Conservation (phyloP, 2,113 vertebrate species). For the Onychostoma macrolepis region DNA sequence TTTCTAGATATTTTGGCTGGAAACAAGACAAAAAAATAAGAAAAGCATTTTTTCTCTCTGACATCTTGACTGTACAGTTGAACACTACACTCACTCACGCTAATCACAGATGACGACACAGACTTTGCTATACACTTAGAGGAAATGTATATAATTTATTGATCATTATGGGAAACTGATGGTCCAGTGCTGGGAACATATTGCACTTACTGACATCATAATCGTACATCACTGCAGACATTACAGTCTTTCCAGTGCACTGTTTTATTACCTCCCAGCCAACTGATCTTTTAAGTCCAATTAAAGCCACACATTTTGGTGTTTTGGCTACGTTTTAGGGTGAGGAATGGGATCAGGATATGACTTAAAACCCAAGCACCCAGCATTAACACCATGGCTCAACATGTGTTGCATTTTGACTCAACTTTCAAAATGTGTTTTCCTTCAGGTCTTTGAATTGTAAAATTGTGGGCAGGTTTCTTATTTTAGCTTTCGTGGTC, state of each 20-base stretch:
- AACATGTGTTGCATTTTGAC: neutral
- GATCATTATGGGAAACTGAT: conserved; percentile 25
- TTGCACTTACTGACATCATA: conserved; percentile 17
- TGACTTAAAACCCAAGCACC: neutral
- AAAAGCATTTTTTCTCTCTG: too few relatives aligned
- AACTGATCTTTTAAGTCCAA: neutral
- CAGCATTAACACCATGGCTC: neutral
- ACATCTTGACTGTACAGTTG: neutral
- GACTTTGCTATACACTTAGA: neutral
- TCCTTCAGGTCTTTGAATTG: neutral
- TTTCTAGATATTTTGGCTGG: too few relatives aligned
- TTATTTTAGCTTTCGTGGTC: neutral
- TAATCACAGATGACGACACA: neutral
- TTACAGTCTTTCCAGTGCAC: conserved; percentile 3
- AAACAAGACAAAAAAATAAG: too few relatives aligned
- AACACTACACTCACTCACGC: neutral
- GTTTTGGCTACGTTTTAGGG: neutral
- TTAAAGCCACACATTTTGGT: neutral
- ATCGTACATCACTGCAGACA: neutral
- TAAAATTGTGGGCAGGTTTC: conserved; percentile 1
- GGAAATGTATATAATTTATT: conserved; percentile 15
- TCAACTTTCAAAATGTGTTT: neutral
- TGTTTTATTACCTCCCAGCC: neutral
- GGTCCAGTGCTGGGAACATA: conserved; percentile 23
- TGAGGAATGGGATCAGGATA: neutral